Evolutionary conservation across 1,140 invertebrate genomes (phyloP), one percentile per base, ranked within the genome.

Genomic region (Drosophila pruinosa): DNA sequence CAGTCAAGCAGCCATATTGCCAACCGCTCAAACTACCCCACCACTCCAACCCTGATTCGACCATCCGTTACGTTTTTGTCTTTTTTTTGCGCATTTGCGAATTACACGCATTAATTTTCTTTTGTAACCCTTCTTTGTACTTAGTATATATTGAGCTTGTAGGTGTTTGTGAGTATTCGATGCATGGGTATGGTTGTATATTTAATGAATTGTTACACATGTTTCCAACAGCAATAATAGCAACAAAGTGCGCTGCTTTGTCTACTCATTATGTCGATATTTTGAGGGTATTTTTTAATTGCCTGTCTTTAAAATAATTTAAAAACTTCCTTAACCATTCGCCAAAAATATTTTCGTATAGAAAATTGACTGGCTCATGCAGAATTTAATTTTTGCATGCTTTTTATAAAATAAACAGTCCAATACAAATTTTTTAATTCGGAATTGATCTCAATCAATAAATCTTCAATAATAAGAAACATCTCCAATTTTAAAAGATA

Each of bases 211-310:
- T 77, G 59, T 75, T 77, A 74, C 77, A 80, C 77, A 74, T 74
- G 74, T 80, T 80, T 74, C 71, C 73, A 72, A 72, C 73, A 75
- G 72, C 75, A 75, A 78, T 75, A 78, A 78, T 76, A 72, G 69
- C 61, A 80, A 73, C 64, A 74, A 70, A 77, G 71, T 80, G 65
- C 57, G 43, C 65, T 71, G 74, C 74, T 80, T 80, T 80, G 77
- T 80, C 65, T 77, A 62, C 75, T 80, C 77, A 80, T 80, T 80
- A 80, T 80, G 71, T 74, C 77, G 74, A 80, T 80, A 77, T 80
- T 80, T 80, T 79, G 52, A 50, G 47, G 45, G 24, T 4, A 58
- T 53, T 52, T 72, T 78, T 78, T 78, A 78, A 75, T 78, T 78
- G 72, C 75, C 22, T 62, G 63, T 62, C 28, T 56, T 43, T 54